Base-by-base conservation (phyloP, 2,888 invertebrate species). In the Cheilosia impressa region DNA sequence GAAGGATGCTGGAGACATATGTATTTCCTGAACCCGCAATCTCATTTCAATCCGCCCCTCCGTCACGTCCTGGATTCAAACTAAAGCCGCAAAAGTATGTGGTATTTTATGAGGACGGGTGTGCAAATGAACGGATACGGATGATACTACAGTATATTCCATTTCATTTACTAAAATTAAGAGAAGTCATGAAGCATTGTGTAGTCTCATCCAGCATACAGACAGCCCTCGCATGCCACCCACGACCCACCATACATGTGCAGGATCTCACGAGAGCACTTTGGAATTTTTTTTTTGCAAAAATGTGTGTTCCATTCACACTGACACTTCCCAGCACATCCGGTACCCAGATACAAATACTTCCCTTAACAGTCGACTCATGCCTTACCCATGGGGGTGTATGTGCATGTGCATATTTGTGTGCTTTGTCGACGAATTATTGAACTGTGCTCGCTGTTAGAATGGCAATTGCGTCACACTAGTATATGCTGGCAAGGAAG, bases 371-470 rank as follows among this genome's bases (percentile, higher is more conserved):
- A 60, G 41, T 53, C 19, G 55, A 53, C 45, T 38, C 17, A 24
- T 31, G 15, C 13, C 6, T 24, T 5, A 53, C 6, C 10, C 38
- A 27, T 50, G 47, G 17, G 15, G 27, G 22, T 31, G 31, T 9
- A 31, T 31, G 31, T 31, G 76, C 57, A 68, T 13, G 55, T 57
- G 66, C 57, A 68, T 83, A 57, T 83, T 73, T 71, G 72, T 82
- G 71, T 72, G 53, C 72, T 41, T 63, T 78, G 72, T 68, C 62
- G 27, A 50, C 19, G 68, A 83, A 73, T 78, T 83, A 83, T 83
- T 83, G 83, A 83, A 72, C 83, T 68, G 62, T 73, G 50, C 38
- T 45, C 78, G 68, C 38, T 68, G 50, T 78, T 72, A 55, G 62
- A 83, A 68, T 68, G 57, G 55, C 71, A 77, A 82, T 43, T 72